Base-by-base conservation (phyloP, 2,888 invertebrate species). In the Cheilosia grossa region DNA sequence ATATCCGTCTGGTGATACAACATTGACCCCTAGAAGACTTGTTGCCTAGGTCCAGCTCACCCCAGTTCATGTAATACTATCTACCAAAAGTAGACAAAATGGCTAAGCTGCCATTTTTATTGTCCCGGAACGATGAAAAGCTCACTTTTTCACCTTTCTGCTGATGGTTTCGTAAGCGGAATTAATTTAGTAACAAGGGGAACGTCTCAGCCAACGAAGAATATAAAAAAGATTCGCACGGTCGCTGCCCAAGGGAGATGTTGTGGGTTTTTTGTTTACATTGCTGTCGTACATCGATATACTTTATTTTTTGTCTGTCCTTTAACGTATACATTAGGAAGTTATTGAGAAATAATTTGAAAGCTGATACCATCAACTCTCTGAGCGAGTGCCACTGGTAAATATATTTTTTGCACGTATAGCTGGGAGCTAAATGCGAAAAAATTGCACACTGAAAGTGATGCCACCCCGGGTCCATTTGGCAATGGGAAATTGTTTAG, bases 51-150 rank as follows among this genome's bases (percentile, higher is more conserved):
- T 10, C n/a, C 21, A 40, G 19, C 19, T 30, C 49, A 30, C 27
- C 73, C 17, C 27, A 17, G 24, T 21, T 7, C 30, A 27, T 51
- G n/a, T 33, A 58, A 30, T 30, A 49, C 42, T 21, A 44, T 27
- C n/a, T 30, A 59, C 66, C 56, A 17, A 75, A 58, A 69, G 81
- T 47, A 24, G 77, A 56, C 75, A 53, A 58, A 59, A 69, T 78
- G 66, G 70, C 51, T 47, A 49, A 49, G 63, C 63, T 69, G 69
- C 73, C 82, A 64, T 79, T 79, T 83, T 73, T 83, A 79, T 83
- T 47, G 66, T 69, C 53, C 56, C 61, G 44, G 42, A 3, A 10
- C n/a, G 21, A 44, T 47, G 7, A n/a, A 15, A 69, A 64, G 19
- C 19, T 61, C 63, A 74, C 73, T 69, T 73, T 59, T 59, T 72